Base-by-base conservation (phyloP, 2,888 invertebrate species). In the Aphidoletes aphidimyza region DNA sequence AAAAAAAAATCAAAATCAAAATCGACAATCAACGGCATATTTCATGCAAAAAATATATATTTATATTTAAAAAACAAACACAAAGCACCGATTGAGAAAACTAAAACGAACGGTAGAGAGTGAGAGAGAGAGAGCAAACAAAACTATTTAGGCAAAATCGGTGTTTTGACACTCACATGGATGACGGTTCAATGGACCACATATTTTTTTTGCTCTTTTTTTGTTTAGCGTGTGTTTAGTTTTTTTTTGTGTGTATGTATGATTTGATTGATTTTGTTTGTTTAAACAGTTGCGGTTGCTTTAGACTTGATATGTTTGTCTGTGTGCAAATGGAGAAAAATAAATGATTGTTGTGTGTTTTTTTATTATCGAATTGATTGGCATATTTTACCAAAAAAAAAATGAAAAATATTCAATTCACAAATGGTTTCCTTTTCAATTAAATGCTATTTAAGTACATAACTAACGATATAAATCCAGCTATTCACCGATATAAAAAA, bases 261-360 rank as follows among this genome's bases (percentile, higher is more conserved):
- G 37, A 37, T 81, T 36, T 78, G 3, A 54, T 22, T 54, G 22
- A 5, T 6, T 34, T 78, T 59, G 22, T 78, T 78, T 81, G n/a
- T 37, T 81, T 81, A 81, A 37, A 81, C 81, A n/a, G 81, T 81
- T 81, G 81, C 81, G 81, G 81, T 81, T 36, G 81, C 37, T 81
- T 81, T 81, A 37, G 81, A 81, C 22, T 81, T 81, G 81, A 81
- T 81, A 81, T 81, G 81, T 81, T 81, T 81, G 81, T 81, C 81
- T 81, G 81, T 81, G 34, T 78, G 78, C 78, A 78, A 78, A 19
- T 37, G n/a, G 14, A 81, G 30, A 81, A 81, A 81, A 26, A 81
- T n/a, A 81, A 37, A 30, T 69, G 30, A 22, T 54, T 54, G 30
- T 54, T 22, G 6, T n/a, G n/a, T n/a, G n/a, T n/a, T n/a, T n/a